Conservation (phyloP, 2,113 vertebrate species). For the Carassius auratus region DNA sequence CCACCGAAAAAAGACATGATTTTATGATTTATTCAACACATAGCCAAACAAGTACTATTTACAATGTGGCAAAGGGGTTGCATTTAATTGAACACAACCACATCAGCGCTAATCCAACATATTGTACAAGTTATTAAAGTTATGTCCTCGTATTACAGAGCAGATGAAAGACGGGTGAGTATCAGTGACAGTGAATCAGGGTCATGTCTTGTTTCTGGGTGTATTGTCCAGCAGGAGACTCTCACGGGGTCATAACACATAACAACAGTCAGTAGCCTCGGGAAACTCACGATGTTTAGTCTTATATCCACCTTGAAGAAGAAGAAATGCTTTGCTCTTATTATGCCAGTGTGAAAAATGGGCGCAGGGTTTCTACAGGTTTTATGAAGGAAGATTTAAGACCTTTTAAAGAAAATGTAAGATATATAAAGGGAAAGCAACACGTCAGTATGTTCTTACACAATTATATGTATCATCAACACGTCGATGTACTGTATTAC, state of each 20-base stretch:
- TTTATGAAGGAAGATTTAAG: neutral
- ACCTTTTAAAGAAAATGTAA: too few relatives aligned
- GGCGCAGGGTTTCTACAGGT: neutral
- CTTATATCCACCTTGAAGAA: too few relatives aligned
- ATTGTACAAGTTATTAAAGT: slow-evolving; percentile 1
- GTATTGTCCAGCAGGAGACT: slow-evolving; percentile 73
- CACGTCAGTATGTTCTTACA: too few relatives aligned
- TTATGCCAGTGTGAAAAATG: neutral
- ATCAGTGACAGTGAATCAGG: slow-evolving; percentile 1
- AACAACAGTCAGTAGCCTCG: neutral
- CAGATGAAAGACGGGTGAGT: neutral
- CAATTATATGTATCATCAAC: too few relatives aligned
- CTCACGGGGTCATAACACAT: slow-evolving; percentile 73
- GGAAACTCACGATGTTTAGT: too few relatives aligned
- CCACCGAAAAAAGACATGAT: too few relatives aligned
- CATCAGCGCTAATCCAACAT: neutral
- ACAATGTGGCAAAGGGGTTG: neutral
- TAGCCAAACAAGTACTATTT: neutral
- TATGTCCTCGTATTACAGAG: neutral
- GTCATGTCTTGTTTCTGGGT: slow-evolving; percentile 71
- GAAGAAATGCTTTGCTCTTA: neutral
- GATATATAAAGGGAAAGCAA: too few relatives aligned
- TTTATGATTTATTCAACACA: slow-evolving; percentile 2
- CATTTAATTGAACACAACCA: neutral
- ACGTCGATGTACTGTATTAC: neutral